Percentiles rank a stretch among this genome's conserved stretches.
Conservation (phyloP, 1,140 invertebrate genomes). For the Diorhabda elongata region DNA sequence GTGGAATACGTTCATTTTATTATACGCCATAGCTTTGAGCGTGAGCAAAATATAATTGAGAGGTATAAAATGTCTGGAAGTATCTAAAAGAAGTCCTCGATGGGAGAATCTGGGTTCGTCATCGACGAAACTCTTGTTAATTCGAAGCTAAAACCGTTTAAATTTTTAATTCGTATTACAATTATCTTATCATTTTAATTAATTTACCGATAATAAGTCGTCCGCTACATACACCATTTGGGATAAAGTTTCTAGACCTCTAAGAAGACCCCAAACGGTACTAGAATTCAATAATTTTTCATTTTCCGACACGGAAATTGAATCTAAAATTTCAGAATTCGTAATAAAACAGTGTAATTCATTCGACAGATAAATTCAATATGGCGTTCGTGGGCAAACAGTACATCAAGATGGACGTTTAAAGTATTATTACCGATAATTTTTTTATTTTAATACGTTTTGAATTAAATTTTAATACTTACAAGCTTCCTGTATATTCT, state of each 20-base stretch:
- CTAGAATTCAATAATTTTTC: conserved; percentile 38
- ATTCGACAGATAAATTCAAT: conserved; percentile 16
- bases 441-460: background rate
- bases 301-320: conserved; percentile 39
- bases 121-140: conserved; percentile 55
- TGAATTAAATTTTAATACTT: conserved; percentile 42
- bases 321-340: conserved; percentile 38
- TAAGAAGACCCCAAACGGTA: conserved; percentile 71
- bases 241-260: conserved; percentile 75
- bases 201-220: conserved; percentile 48
- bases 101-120: conserved; percentile 73
- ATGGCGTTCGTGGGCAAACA: background rate
- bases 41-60: conserved; percentile 60
- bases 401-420: background rate
- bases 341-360: conserved; percentile 20
- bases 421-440: background rate
- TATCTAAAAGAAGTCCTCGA: conserved; percentile 78
- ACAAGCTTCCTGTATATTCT: conserved; percentile 72
- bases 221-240: conserved; percentile 59
- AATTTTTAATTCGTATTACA: background rate
- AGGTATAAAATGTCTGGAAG: conserved; percentile 75
- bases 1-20: conserved; percentile 90
- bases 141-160: conserved; percentile 45
- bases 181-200: background rate
- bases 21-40: conserved; percentile 79